Evolutionary conservation across 1,140 invertebrate species (phyloP), one percentile per base, ranked within the genome.

Genomic region (Mycetomoellerius zeteki): DNA sequence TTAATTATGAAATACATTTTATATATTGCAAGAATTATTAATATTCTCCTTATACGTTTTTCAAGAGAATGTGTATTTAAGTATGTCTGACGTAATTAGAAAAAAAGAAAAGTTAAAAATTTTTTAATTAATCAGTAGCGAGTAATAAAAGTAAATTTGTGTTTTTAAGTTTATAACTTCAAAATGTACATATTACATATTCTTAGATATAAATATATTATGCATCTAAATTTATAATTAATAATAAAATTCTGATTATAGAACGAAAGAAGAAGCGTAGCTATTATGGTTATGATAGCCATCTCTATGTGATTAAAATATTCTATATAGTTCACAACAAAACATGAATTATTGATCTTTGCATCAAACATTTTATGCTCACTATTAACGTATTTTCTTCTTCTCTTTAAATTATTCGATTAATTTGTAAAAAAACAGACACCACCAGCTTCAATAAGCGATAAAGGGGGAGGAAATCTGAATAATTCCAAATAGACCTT

Each of bases 401-500:
- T 21, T 69, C 21, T 0, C 52, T 14, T 56, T 10, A 56, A 81
- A 56, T 58, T 56, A 71, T 69, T 69, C 50, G 12, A 78, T 78
- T 64, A 71, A 81, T 56, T 58, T 54, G 6, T 14, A 56, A 67
- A 58, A 69, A 81, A 58, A 37, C 30, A 71, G 30, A 56, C 64
- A 4, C 12, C 30, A 37, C 30, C 33, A 19, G 33, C 21, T 62
- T 30, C 30, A 33, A 16, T n/a, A 82, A 30, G 24, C 24, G 2
- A 81, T 43, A 58, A 16, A 33, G 6, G 10, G 33, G 4, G 1
- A 8, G 8, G 19, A 56, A n/a, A 4, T 58, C 16, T 73, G 21
- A 73, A 84, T 84, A 73, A 84, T 84, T 82, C 69, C 14, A 30
- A 50, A 56, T 6, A 62, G 27, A 80, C 56, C 19, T 84, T 84